Base-by-base conservation (phyloP, 2,888 invertebrate species). In the Pyrocoelia pectoralis region DNA sequence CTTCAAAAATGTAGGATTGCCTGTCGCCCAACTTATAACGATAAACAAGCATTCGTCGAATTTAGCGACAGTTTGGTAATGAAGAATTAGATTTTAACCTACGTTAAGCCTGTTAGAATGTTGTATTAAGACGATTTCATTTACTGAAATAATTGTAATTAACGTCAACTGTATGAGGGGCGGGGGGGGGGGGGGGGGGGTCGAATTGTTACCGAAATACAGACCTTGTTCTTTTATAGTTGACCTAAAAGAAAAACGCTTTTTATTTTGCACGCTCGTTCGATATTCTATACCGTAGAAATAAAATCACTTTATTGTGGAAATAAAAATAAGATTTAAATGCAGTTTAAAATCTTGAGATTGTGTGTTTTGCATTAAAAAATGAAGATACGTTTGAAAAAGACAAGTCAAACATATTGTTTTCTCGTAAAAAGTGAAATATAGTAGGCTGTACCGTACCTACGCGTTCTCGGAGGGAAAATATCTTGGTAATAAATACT, bases 401-500 rank as follows among this genome's bases (percentile, higher is more conserved):
- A 65, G 65, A 65, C 65, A 61, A 49, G 51, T 17, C 52, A 56
- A 65, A 65, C 57, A 57, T 60, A 64, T 61, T 65, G 65, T 65
- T 65, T 65, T 54, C 65, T 56, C 56, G 61, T 56, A 65, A 61
- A 65, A 61, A 54, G 46, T 65, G 61, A 61, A 65, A 65, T 65
- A 65, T 65, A 46, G 61, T 46, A 41, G 40, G 28, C 59, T 61
- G 61, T 61, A 61, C 40, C 51, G 57, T 41, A 61, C 28, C 51
- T 41, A 51, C 64, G 57, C 62, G 54, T 62, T 62, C 62, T 62
- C 57, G 48, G 54, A 54, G 64, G 64, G 60, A 63, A 66, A 66
- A 66, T 66, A 66, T 66, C 62, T 55, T 33, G 53, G 59, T 56
- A 63, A 66, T 66, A 66, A 66, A 66, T 66, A 66, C 62, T 66